Conservation (phyloP, 1,140 invertebrate genomes). For the Macrostomum lignano region DNA sequence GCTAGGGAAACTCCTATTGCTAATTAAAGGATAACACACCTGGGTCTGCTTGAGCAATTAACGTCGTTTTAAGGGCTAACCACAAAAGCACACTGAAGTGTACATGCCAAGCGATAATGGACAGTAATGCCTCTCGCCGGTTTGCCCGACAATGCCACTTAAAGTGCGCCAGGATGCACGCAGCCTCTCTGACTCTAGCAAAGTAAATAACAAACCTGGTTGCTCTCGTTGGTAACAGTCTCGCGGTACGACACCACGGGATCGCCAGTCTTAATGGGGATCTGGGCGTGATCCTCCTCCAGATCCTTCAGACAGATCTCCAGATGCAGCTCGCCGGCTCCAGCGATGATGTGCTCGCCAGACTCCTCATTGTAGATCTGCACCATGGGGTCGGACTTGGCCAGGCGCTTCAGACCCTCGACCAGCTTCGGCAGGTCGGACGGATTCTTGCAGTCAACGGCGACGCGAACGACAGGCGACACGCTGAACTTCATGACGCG, state of each 20-base stretch:
- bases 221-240: slow-evolving; percentile 48
- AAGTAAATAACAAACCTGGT: slow-evolving; percentile 19
- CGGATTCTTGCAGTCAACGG: slow-evolving; percentile 94
- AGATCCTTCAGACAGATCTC: slow-evolving; percentile 99
- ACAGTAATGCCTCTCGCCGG: no score
- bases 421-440: slow-evolving; percentile 93
- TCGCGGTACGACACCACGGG: slow-evolving; percentile 95
- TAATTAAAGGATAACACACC: no score
- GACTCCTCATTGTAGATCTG: slow-evolving; percentile 66
- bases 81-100: no score
- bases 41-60: no score
- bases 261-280: slow-evolving; percentile 91
- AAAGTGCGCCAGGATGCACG: no score
- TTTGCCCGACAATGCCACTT: no score
- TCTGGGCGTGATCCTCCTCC: slow-evolving; percentile 96
- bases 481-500: slow-evolving; percentile 56
- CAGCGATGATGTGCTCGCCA: slow-evolving; percentile 95
- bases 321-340: slow-evolving; percentile 92
- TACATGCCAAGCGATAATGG: no score
- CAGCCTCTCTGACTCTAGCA: no score
- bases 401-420: slow-evolving; percentile 79
- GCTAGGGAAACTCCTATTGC: no score
- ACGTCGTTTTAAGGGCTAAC: no score
- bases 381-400: slow-evolving; percentile 99
- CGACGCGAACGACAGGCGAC: slow-evolving; percentile 90